These are phyloP conservation scores for Albula glossodonta DNA, from an alignment of 2,113 vertebrate species.

Conservation along the genomic window DNA sequence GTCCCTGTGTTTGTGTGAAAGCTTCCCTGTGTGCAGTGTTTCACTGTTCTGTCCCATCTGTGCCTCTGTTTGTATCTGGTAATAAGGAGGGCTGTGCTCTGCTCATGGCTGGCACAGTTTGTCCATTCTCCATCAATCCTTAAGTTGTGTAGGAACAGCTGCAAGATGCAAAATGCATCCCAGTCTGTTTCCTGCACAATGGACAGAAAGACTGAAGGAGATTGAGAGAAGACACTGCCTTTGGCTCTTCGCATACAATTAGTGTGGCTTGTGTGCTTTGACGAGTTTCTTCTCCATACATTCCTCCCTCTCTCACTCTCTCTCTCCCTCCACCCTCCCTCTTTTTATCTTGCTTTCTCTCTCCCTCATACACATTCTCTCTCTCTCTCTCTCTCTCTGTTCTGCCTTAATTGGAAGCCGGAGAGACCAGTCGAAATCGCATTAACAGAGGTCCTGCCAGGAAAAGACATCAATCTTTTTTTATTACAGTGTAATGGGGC, in stretches of 20 bases:
- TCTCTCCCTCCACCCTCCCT: constrained; percentile 51
- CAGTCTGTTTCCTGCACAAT: constrained; percentile 52
- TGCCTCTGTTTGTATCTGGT: constrained; percentile 14
- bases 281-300: constrained; percentile 56
- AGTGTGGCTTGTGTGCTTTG: constrained; percentile 46
- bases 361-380: constrained; percentile 61
- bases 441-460: constrained; percentile 89
- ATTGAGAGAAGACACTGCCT: constrained; percentile 54
- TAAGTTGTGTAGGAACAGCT: constrained; percentile 20
- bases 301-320: constrained; percentile 55
- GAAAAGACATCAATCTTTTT: constrained; percentile 98
- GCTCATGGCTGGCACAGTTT: constrained; percentile 28
- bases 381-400: constrained; percentile 65
- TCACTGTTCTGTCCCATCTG: constrained; percentile 24
- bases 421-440: constrained; percentile 92
- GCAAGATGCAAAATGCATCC: constrained; percentile 1
- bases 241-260: constrained; percentile 56
- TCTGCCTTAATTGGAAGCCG: constrained; percentile 89
- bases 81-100: constrained; percentile 22
- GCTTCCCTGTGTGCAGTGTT: not conserved
- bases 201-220: constrained; percentile 38
- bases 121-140: constrained; percentile 32
- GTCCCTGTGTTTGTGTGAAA: not conserved
- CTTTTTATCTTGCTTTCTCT: constrained; percentile 54
- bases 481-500: constrained; percentile 99